Conservation (phyloP, 2,797 vertebrate species). For the Enteromius fasciolatus region DNA sequence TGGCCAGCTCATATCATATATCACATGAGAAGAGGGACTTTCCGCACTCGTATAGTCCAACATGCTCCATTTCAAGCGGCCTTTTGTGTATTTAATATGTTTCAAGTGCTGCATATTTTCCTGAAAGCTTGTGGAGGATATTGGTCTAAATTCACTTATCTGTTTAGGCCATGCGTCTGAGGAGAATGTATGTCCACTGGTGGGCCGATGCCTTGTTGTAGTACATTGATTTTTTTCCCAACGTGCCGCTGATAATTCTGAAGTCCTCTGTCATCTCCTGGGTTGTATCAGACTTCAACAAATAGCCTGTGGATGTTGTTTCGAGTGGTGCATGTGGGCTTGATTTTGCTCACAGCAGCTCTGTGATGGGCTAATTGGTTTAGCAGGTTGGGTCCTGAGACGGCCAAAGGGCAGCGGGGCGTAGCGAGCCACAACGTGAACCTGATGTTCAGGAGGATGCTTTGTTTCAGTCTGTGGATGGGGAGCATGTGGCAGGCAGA, state of each 20-base stretch:
- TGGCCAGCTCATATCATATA: constrained; percentile 18
- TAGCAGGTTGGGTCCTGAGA: constrained; percentile 62
- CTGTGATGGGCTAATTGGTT: constrained; percentile 69
- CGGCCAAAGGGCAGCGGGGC: constrained; percentile 64
- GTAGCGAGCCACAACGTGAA: constrained; percentile 66
- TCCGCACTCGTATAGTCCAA: constrained; percentile 34
- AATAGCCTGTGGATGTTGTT: constrained; percentile 56
- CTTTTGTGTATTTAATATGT: constrained; percentile 52
- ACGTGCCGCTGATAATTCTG: constrained; percentile 11
- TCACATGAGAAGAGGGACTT: constrained; percentile 49
- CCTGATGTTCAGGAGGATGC: constrained; percentile 64
- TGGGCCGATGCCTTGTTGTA: constrained; percentile 5
- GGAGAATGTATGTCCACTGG: constrained; percentile 27
- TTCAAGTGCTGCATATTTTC: constrained; percentile 52
- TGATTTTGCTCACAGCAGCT: constrained; percentile 60
- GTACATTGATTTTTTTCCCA: constrained; percentile 16
- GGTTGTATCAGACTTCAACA: constrained; percentile 49
- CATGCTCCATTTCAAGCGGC: constrained; percentile 32
- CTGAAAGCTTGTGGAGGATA: constrained; percentile 45
- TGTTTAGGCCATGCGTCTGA: constrained; percentile 37
- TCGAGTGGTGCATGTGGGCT: constrained; percentile 53
- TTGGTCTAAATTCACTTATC: constrained; percentile 58
- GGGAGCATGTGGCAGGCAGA: constrained; percentile 63
- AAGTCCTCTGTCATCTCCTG: constrained; percentile 46
- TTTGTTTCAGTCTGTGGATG: constrained; percentile 55